Percentiles rank a stretch among this genome's conserved stretches.
Evolutionary conservation across 2,888 invertebrate species (phyloP).

Genomic region (Alsophila aescularia): DNA sequence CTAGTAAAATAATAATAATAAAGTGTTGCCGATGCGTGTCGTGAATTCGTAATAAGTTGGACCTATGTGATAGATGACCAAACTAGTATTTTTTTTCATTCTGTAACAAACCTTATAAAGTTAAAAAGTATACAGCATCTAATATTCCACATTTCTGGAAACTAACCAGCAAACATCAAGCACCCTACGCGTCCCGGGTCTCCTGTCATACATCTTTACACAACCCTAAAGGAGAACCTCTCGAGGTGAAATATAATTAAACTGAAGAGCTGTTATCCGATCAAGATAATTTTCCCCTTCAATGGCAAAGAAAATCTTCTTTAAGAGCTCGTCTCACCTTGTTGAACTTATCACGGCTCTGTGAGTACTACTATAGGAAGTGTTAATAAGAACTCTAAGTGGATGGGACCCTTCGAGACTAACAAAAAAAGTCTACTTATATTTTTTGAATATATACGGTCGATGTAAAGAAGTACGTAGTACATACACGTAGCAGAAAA

Average conservation of each 20-base stretch:
- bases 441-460: too few relatives aligned
- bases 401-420: constrained; percentile 1
- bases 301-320: constrained; percentile 62
- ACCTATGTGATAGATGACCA: too few relatives aligned
- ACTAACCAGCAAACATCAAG: neutral
- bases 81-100: too few relatives aligned
- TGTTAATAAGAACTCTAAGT: constrained; percentile 11
- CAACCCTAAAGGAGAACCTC: constrained; percentile 8
- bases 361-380: constrained; percentile 11
- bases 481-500: too few relatives aligned
- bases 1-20: too few relatives aligned
- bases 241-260: constrained; percentile 57
- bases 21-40: too few relatives aligned
- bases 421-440: neutral
- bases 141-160: neutral
- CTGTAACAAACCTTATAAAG: too few relatives aligned
- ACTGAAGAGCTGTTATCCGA: constrained; percentile 55
- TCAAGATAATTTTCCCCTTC: constrained; percentile 69
- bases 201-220: constrained; percentile 14
- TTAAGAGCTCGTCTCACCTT: constrained; percentile 43
- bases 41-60: too few relatives aligned
- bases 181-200: neutral
- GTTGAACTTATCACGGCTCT: constrained; percentile 30
- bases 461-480: too few relatives aligned
- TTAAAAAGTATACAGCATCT: too few relatives aligned